These are phyloP conservation scores for Polydrusus tereticollis DNA, from an alignment of 2,888 invertebrate species.

Conservation along the genomic window DNA sequence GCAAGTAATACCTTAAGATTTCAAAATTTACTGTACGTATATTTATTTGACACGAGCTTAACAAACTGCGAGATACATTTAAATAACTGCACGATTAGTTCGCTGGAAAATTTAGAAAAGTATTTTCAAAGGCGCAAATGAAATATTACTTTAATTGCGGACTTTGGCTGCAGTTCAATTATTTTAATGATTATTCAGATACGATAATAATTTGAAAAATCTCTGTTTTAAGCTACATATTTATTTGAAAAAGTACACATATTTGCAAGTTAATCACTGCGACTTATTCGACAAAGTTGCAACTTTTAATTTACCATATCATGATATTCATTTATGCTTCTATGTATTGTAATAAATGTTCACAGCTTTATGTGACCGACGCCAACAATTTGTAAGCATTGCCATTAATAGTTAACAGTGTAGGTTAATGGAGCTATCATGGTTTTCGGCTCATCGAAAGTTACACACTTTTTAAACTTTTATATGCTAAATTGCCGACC, in stretches of 20 bases:
- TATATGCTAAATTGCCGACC: no score
- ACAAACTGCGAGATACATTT: slow-evolving; percentile 20
- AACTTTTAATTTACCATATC: no score
- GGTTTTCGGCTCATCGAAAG: no score
- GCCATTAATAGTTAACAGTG: no score
- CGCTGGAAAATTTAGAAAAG: slow-evolving; percentile 31
- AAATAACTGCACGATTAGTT: slow-evolving; percentile 37
- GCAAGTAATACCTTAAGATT: not conserved
- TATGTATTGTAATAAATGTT: no score
- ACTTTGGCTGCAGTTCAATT: slow-evolving; percentile 45
- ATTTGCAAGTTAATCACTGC: no score
- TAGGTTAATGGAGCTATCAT: no score
- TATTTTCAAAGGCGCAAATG: slow-evolving; percentile 37
- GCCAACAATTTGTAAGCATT: no score
- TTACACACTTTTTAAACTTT: no score
- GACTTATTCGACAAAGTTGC: no score
- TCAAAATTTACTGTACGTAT: slow-evolving; percentile 1
- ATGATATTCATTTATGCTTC: no score
- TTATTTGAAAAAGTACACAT: not conserved
- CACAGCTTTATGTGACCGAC: no score
- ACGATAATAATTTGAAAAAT: slow-evolving; percentile 30
- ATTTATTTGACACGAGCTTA: slow-evolving; percentile 28
- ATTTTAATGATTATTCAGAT: slow-evolving; percentile 40
- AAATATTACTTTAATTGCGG: slow-evolving; percentile 44
- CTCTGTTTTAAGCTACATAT: slow-evolving; percentile 15